Percentiles rank a stretch among this genome's conserved stretches.
phyloP scores from a whole-genome alignment of 1,140 invertebrate species.

The Holcopasites calliopsidis region DNA sequence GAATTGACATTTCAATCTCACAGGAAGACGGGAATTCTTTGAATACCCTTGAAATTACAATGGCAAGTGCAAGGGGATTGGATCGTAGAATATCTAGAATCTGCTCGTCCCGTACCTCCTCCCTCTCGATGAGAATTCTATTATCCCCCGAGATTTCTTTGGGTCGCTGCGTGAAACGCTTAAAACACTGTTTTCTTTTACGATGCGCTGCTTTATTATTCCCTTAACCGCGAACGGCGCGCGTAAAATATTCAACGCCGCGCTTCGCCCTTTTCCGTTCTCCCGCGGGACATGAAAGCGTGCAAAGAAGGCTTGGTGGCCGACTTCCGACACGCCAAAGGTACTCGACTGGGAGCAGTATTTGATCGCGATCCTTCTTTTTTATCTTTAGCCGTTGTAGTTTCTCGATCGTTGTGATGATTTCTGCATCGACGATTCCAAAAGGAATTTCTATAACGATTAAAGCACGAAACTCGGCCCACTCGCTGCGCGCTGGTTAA shows the following conservation, averaged over 20 bases:
- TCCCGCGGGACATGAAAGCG: not conserved
- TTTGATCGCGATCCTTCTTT: not conserved
- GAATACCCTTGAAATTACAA: not conserved
- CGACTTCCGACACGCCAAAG: not conserved
- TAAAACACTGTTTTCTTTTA: slow-evolving; percentile 20
- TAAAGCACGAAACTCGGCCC: too few species aligned
- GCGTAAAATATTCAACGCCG: slow-evolving; percentile 29
- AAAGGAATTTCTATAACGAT: too few species aligned
- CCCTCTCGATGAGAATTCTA: not conserved
- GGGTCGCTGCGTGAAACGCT: not conserved
- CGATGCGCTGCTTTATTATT: slow-evolving; percentile 24
- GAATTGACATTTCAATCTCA: not conserved
- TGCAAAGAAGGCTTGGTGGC: not conserved
- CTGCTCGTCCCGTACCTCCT: not conserved
- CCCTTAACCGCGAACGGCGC: slow-evolving; percentile 4
- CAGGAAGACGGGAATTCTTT: not conserved
- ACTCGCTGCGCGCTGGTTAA: too few species aligned
- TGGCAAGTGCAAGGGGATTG: too few species aligned
- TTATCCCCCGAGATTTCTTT: not conserved
- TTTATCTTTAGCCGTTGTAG: not conserved
- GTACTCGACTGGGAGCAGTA: too few species aligned
- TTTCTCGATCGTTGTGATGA: not conserved
- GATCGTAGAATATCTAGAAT: not conserved
- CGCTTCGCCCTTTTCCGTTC: not conserved
- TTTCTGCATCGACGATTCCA: not conserved